Conservation (phyloP, 2,113 vertebrate genomes). For the Emberiza fucata region DNA sequence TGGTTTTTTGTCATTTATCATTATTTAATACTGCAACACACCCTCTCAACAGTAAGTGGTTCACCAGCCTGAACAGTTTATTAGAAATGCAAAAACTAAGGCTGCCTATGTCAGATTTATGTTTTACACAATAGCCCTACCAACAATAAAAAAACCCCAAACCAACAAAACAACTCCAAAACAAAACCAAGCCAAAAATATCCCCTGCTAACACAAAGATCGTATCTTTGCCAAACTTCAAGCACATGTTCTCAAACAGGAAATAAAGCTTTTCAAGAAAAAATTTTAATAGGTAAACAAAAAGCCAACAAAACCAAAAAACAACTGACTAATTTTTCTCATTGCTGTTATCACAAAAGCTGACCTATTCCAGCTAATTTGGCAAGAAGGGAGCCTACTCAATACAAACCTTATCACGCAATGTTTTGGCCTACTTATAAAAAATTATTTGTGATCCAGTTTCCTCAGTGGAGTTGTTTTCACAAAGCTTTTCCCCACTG, state of each 20-base stretch:
- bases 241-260: neutral
- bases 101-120: neutral
- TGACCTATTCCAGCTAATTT: neutral
- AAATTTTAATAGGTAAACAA: neutral
- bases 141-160: neutral
- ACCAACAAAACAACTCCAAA: neutral
- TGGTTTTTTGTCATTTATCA: neutral
- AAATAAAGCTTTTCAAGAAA: slow-evolving; percentile 35
- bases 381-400: neutral
- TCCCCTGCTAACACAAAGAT: neutral
- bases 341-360: neutral
- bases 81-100: neutral
- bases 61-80: neutral
- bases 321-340: neutral
- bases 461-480: neutral
- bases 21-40: neutral
- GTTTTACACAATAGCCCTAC: neutral
- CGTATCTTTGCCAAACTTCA: neutral
- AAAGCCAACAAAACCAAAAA: neutral
- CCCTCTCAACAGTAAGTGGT: neutral
- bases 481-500: neutral
- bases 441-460: neutral
- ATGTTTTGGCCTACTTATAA: neutral
- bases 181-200: neutral
- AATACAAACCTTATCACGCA: neutral